Conservation (phyloP, 2,888 invertebrate genomes). For the Uropetala carovei region DNA sequence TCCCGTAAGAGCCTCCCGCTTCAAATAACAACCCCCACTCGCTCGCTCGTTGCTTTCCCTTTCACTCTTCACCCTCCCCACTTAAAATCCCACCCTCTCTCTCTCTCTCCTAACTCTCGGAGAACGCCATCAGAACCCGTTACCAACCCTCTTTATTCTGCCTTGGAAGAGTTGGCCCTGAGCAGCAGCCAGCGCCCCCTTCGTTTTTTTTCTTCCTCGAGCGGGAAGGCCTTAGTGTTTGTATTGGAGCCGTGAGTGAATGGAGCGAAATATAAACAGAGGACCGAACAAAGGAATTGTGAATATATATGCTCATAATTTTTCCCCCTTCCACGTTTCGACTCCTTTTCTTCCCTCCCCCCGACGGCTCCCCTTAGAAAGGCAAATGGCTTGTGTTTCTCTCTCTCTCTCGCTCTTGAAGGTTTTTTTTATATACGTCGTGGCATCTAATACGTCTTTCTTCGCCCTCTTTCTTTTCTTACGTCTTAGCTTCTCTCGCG, state of each 20-base stretch:
- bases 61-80: constrained; percentile 1
- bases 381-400: constrained; percentile 20
- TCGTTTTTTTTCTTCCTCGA: constrained; percentile 15
- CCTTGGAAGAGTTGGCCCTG: constrained; percentile 41
- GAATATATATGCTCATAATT: constrained; percentile 60
- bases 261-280: constrained; percentile 61
- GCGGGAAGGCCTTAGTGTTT: constrained; percentile 54
- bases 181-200: background rate
- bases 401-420: background rate
- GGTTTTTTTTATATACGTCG: constrained; percentile 2
- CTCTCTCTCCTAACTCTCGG: background rate
- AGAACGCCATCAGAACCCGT: background rate
- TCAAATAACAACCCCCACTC: background rate
- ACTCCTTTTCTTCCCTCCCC: background rate
- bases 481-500: background rate
- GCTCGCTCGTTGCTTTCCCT: constrained; percentile 41
- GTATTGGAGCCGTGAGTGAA: constrained; percentile 45
- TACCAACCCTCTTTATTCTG: background rate
- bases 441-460: background rate
- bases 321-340: background rate
- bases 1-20: background rate
- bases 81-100: background rate
- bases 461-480: background rate
- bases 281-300: constrained; percentile 60
- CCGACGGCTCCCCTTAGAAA: background rate